Percentiles rank a stretch among this genome's conserved stretches.
Evolutionary conservation across 1,140 invertebrate species (phyloP).

Genomic region (Drosophila burlai): DNA sequence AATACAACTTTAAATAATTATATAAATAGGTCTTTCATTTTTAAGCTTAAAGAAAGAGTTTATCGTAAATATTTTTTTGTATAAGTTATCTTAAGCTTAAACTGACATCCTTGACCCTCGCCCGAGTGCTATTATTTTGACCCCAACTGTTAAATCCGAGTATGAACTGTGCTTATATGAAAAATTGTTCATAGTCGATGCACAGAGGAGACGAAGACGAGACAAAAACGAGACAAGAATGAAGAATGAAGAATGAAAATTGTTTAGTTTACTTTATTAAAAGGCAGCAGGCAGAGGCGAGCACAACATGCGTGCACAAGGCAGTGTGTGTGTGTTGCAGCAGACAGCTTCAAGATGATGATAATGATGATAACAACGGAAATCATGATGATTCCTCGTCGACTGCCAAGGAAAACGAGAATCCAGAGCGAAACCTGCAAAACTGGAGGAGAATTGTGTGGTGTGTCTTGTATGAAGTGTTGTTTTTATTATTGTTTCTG

Average conservation of each 20-base stretch:
- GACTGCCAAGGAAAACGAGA: conserved; percentile 51
- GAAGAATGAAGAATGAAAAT: conserved; percentile 82
- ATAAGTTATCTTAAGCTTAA: neutral
- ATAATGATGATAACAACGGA: conserved; percentile 63
- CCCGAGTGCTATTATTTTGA: conserved; percentile 8
- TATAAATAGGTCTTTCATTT: too few species aligned
- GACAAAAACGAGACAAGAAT: conserved; percentile 80
- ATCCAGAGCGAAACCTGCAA: conserved; percentile 53
- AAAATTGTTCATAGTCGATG: conserved; percentile 63
- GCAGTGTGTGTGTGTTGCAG: conserved; percentile 32
- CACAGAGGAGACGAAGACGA: conserved; percentile 60
- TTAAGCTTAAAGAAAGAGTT: too few species aligned
- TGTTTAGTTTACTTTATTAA: conserved; percentile 84
- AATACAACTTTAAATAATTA: too few species aligned
- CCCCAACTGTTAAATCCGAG: conserved; percentile 6
- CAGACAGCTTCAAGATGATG: conserved; percentile 57
- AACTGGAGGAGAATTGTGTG: conserved; percentile 38
- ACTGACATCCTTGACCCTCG: too few species aligned
- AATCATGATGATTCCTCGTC: conserved; percentile 34
- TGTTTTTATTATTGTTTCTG: conserved; percentile 36
- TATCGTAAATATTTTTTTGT: too few species aligned
- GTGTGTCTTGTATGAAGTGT: conserved; percentile 40
- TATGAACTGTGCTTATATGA: conserved; percentile 30
- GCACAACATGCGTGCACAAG: conserved; percentile 55
- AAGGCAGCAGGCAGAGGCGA: conserved; percentile 59